Conservation (phyloP, 2,113 vertebrate genomes). For the Elephantulus edwardii region DNA sequence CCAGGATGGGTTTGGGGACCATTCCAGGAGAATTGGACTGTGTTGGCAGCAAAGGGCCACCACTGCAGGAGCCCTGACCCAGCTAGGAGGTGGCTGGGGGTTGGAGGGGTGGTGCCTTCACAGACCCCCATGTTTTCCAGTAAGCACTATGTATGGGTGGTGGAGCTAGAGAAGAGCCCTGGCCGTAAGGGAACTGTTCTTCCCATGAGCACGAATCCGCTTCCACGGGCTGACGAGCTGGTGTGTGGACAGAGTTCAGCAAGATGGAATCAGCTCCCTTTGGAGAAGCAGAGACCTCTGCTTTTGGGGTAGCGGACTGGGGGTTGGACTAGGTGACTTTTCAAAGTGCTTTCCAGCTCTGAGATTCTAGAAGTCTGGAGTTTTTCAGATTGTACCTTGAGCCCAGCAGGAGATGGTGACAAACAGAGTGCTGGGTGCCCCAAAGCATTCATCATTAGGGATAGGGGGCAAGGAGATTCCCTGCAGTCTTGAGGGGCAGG, state of each 20-base stretch:
- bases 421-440: accelerated
- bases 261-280: accelerated
- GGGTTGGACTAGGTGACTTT: background rate
- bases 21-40: background rate
- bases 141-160: accelerated
- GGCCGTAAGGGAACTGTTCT: background rate
- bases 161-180: background rate
- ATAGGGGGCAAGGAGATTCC: accelerated
- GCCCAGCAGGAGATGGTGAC: background rate
- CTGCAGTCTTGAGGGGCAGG: accelerated
- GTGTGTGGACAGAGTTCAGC: accelerated
- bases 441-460: accelerated
- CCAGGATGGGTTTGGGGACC: background rate
- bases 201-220: background rate
- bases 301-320: background rate
- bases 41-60: background rate
- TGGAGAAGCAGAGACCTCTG: background rate
- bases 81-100: background rate
- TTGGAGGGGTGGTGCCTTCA: no score
- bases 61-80: background rate
- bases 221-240: background rate
- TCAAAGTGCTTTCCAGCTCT: background rate
- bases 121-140: background rate
- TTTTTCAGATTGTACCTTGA: background rate
- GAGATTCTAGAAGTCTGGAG: background rate